phyloP scores from a whole-genome alignment of 2,113 vertebrate genomes.

The Anthoscopus minutus region DNA sequence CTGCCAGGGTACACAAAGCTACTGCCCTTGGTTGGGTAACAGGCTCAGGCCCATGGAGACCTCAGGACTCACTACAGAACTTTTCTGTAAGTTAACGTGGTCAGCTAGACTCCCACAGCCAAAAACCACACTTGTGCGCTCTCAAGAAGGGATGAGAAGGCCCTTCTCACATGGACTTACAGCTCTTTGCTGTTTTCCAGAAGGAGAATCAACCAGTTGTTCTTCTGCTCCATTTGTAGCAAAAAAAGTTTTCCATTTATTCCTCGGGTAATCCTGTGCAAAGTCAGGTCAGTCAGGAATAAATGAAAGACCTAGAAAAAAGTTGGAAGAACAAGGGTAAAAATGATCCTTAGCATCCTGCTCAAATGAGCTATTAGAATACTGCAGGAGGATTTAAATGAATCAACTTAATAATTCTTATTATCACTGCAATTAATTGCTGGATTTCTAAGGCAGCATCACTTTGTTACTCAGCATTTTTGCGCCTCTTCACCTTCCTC shows the following conservation, averaged over 20 bases:
- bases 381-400: background rate
- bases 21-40: background rate
- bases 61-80: background rate
- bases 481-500: background rate
- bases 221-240: background rate
- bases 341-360: background rate
- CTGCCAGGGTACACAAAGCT: background rate
- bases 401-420: background rate
- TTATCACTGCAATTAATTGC: background rate
- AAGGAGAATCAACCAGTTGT: background rate
- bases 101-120: background rate
- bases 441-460: background rate
- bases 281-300: background rate
- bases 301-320: background rate
- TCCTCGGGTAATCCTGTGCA: background rate
- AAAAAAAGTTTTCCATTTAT: background rate
- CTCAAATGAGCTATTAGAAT: background rate
- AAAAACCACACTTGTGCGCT: background rate
- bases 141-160: background rate
- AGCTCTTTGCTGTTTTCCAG: background rate
- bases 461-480: background rate
- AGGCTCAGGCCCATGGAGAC: background rate
- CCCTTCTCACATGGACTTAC: background rate
- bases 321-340: background rate
- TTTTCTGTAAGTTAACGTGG: background rate